Evolutionary conservation across 2,797 vertebrate species (phyloP).

Genomic region (Serranus cabrilla): DNA sequence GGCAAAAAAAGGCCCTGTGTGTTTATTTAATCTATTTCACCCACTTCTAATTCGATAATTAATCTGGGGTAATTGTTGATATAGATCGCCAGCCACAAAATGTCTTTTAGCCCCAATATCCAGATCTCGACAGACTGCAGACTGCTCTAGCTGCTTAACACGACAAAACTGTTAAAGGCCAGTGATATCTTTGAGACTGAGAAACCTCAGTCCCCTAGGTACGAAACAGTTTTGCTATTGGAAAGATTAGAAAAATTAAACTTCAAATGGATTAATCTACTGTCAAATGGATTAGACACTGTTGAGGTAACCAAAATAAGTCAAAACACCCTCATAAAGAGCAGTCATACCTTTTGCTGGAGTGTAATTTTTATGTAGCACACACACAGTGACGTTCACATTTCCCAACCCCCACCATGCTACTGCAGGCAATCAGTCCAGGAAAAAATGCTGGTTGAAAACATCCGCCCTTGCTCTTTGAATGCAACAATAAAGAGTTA

Average conservation of each 20-base stretch:
- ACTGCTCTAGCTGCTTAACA: background rate
- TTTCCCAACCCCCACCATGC: background rate
- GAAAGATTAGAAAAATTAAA: slow-evolving; percentile 5
- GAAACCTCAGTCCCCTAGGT: slow-evolving; percentile 7
- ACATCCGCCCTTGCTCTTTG: slow-evolving; percentile 10
- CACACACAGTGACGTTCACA: background rate
- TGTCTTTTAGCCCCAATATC: slow-evolving; percentile 1
- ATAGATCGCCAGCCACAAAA: background rate
- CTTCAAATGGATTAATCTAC: slow-evolving; percentile 34
- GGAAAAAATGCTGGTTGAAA: background rate
- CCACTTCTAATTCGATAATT: background rate
- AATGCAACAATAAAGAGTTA: slow-evolving; percentile 13
- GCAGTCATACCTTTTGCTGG: background rate
- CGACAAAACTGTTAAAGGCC: slow-evolving; percentile 2
- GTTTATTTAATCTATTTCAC: background rate
- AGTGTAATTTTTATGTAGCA: slow-evolving; percentile 7
- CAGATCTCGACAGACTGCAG: background rate
- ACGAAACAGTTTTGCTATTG: slow-evolving; percentile 3
- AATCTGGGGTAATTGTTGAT: background rate
- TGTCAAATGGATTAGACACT: background rate
- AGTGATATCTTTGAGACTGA: background rate
- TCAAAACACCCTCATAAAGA: background rate
- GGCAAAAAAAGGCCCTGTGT: background rate
- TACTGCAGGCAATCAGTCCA: background rate
- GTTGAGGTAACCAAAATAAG: background rate